phyloP scores from a whole-genome alignment of 1,140 invertebrate genomes.

The Ephestia elutella region DNA sequence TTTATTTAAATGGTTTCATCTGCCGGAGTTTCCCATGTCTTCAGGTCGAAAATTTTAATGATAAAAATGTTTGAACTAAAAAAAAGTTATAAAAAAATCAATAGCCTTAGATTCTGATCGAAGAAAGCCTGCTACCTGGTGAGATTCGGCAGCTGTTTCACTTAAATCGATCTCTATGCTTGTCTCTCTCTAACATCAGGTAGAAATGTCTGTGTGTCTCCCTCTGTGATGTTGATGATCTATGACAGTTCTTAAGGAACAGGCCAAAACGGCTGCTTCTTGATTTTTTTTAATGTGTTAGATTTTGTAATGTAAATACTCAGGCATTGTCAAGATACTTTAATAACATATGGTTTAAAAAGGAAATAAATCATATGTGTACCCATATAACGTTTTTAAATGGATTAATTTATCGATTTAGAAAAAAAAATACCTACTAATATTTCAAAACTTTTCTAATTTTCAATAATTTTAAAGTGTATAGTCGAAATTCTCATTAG shows the following conservation, averaged over 20 bases:
- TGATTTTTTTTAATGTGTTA: neutral
- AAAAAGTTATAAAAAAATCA: slow-evolving; percentile 18
- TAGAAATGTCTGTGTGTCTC: slow-evolving; percentile 24
- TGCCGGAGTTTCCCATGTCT: neutral
- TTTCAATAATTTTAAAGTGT: too few relatives aligned
- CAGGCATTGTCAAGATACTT: neutral
- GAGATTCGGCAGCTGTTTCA: slow-evolving; percentile 43
- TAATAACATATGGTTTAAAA: neutral
- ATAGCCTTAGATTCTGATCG: slow-evolving; percentile 35
- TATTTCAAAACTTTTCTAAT: too few relatives aligned
- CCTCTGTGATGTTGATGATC: slow-evolving; percentile 23
- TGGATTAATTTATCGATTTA: too few relatives aligned
- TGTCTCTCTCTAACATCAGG: slow-evolving; percentile 26
- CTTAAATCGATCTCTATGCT: slow-evolving; percentile 44
- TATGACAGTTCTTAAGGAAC: slow-evolving; percentile 10
- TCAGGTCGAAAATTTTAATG: slow-evolving; percentile 15
- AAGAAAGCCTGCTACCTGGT: slow-evolving; percentile 46
- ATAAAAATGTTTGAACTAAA: neutral
- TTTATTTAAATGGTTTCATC: neutral
- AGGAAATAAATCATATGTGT: too few relatives aligned
- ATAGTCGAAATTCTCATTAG: too few relatives aligned
- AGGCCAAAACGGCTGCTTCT: neutral
- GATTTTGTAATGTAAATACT: neutral
- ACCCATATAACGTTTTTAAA: too few relatives aligned
- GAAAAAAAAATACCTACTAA: too few relatives aligned